Conservation (phyloP, 2,888 invertebrate species). For the Meteorus colon region DNA sequence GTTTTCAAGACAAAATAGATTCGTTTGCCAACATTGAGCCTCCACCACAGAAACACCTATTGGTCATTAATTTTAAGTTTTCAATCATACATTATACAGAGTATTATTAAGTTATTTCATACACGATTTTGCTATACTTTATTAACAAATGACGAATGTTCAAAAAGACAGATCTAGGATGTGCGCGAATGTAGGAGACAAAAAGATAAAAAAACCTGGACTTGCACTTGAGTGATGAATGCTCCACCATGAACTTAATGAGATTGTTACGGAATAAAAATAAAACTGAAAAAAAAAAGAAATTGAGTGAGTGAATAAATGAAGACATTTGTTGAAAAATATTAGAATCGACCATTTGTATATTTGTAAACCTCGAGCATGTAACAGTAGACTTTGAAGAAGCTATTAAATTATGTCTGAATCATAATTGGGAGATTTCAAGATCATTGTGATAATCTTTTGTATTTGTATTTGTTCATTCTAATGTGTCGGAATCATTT, state of each 20-base stretch:
- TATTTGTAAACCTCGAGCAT: background rate
- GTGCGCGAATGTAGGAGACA: background rate
- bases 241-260: constrained; percentile 35
- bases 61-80: constrained; percentile 5
- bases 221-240: constrained; percentile 29
- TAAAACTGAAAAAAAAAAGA: background rate
- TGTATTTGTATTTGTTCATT: constrained; percentile 27
- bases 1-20: background rate
- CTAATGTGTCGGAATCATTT: background rate
- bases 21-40: constrained; percentile 1
- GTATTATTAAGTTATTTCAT: constrained; percentile 47
- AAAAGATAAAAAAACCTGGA: constrained; percentile 28
- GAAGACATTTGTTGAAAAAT: constrained; percentile 20
- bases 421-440: background rate
- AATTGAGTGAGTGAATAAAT: constrained; percentile 39
- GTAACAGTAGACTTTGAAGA: background rate
- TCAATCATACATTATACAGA: constrained; percentile 36
- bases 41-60: background rate
- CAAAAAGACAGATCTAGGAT: constrained; percentile 13
- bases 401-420: background rate
- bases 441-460: background rate
- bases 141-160: constrained; percentile 41
- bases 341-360: constrained; percentile 15
- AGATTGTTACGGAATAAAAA: constrained; percentile 46
- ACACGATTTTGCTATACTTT: constrained; percentile 29